Percentiles rank a stretch among this genome's conserved stretches.
Evolutionary conservation across 2,888 invertebrate genomes (phyloP).

Genomic region (Nymphalis urticae): DNA sequence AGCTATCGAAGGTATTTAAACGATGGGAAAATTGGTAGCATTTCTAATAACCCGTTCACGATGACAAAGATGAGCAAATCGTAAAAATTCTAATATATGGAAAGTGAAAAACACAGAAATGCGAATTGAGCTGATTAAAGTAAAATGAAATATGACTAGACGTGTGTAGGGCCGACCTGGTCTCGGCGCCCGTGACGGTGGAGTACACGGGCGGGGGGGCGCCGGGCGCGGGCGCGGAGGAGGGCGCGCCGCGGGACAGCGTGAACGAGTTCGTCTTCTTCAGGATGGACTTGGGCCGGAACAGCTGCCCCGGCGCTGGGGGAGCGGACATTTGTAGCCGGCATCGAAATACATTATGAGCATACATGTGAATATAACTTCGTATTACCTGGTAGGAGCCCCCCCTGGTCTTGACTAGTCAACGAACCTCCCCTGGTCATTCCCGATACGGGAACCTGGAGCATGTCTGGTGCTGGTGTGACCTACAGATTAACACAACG

Average conservation of each 20-base stretch:
- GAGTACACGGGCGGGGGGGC: slow-evolving; percentile 87
- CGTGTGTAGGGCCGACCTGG: slow-evolving; percentile 69
- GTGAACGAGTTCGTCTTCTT: slow-evolving; percentile 97
- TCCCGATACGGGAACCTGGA: slow-evolving; percentile 81
- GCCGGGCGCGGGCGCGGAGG: slow-evolving; percentile 80
- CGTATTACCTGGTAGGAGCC: slow-evolving; percentile 65
- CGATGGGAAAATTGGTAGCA: neutral
- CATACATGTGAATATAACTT: no score
- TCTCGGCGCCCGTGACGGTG: slow-evolving; percentile 94
- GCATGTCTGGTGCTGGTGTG: slow-evolving; percentile 91
- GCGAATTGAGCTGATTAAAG: no score
- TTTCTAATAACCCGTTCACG: neutral
- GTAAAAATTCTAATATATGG: no score
- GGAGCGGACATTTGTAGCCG: neutral
- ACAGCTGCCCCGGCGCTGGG: slow-evolving; percentile 72
- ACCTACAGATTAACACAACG: slow-evolving; percentile 66
- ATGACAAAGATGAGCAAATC: no score
- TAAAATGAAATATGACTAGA: neutral
- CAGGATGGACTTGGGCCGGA: slow-evolving; percentile 90
- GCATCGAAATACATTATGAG: no score
- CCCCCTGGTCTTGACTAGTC: slow-evolving; percentile 70
- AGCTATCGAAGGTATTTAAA: slow-evolving; percentile 76
- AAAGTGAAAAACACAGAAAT: no score
- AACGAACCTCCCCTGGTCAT: slow-evolving; percentile 77
- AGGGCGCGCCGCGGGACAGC: slow-evolving; percentile 72